Conservation (phyloP, 2,888 invertebrate species). For the Pandemis cinnamomeana region DNA sequence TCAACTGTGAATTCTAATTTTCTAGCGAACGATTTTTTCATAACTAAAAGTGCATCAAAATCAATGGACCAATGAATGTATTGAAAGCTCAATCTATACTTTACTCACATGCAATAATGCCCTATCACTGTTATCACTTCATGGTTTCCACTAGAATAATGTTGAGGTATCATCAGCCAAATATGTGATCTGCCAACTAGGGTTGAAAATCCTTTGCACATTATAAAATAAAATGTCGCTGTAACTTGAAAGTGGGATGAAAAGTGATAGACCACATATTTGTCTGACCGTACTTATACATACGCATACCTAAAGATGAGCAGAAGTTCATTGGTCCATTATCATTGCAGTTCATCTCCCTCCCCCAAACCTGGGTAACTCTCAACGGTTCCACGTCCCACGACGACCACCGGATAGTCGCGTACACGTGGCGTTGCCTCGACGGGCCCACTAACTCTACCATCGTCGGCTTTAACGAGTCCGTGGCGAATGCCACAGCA, state of each 20-base stretch:
- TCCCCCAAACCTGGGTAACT: conserved; percentile 92
- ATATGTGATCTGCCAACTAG: no score
- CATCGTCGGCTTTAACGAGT: conserved; percentile 83
- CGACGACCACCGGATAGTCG: conserved; percentile 93
- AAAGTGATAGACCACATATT: no score
- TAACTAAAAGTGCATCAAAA: no score
- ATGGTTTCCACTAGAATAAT: neutral
- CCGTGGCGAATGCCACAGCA: conserved; percentile 90
- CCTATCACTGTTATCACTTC: neutral
- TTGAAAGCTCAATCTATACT: no score
- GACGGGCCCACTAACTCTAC: conserved; percentile 87
- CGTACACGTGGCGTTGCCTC: conserved; percentile 93
- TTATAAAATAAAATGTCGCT: no score
- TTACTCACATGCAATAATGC: neutral
- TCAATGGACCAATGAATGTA: no score
- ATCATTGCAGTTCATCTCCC: conserved; percentile 87
- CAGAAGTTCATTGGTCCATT: neutral
- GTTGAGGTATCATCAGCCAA: no score
- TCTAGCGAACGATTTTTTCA: neutral
- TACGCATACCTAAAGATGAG: neutral
- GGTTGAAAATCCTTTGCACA: no score
- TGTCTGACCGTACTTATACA: neutral
- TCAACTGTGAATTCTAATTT: no score
- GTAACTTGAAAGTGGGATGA: no score
- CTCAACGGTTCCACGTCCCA: conserved; percentile 92